A percentile compares a stretch with the other conserved stretches of the same genome.
Conservation (phyloP, 2,888 invertebrate species). For the Protonemura montana region DNA sequence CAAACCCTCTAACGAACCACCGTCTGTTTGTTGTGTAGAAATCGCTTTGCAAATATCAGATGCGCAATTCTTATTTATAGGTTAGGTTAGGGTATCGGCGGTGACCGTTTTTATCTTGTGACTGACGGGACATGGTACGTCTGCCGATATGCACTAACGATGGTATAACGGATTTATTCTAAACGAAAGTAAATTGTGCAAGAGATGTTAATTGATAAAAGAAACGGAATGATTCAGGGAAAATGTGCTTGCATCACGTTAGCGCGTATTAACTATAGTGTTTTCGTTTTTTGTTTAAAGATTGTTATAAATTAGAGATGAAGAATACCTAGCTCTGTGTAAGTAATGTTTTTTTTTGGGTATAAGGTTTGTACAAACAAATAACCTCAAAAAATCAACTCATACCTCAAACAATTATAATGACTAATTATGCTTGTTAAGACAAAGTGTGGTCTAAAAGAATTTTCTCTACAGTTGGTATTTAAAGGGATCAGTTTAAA, state of each 20-base stretch:
- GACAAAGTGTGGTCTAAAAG: neutral
- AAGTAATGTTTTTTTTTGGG: neutral
- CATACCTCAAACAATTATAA: neutral
- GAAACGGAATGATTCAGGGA: conserved; percentile 9
- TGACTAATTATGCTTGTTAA: neutral
- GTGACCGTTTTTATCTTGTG: no score
- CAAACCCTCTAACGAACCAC: neutral
- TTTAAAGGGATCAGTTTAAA: neutral
- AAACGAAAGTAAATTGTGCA: conserved; percentile 25
- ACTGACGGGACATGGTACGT: no score
- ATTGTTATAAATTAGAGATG: neutral
- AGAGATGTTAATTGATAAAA: conserved; percentile 2
- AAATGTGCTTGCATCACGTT: neutral
- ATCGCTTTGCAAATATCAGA: neutral
- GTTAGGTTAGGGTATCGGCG: no score
- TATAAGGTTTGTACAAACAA: no score
- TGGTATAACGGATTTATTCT: neutral
- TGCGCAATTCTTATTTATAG: neutral
- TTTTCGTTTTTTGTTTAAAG: neutral
- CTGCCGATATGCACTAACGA: no score
- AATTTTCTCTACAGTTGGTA: neutral
- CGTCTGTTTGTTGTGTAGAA: neutral
- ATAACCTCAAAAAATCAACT: no score
- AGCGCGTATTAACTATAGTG: neutral
- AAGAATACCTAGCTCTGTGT: neutral